A percentile compares a stretch with the other conserved stretches of the same genome.
Evolutionary conservation across 2,113 vertebrate species (phyloP).

Genomic region (Eidolon helvum): DNA sequence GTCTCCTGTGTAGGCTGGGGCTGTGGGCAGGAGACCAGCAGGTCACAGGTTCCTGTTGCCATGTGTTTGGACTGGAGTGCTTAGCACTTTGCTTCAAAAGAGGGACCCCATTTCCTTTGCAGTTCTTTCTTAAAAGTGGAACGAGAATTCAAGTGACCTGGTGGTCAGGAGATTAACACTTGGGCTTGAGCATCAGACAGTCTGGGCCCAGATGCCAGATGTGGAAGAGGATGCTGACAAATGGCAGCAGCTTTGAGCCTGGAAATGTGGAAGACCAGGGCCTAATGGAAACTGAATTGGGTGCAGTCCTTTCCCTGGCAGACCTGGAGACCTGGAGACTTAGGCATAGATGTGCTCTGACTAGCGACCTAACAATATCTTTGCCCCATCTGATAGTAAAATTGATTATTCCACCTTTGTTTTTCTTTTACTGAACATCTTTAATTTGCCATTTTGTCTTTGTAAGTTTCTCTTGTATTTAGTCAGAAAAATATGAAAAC

Average conservation of each 20-base stretch:
- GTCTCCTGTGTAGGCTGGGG: not conserved
- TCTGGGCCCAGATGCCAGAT: not conserved
- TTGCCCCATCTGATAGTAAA: not conserved
- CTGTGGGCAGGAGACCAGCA: not conserved
- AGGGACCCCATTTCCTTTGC: not conserved
- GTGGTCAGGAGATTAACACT: not conserved
- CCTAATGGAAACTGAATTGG: not conserved
- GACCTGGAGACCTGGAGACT: no score
- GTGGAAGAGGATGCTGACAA: not conserved
- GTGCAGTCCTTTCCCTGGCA: not conserved
- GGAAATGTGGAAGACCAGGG: rapidly evolving
- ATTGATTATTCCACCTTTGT: not conserved
- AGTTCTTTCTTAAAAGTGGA: not conserved
- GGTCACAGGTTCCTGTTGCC: not conserved
- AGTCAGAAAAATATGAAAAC: not conserved
- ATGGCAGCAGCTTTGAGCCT: not conserved
- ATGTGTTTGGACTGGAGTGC: not conserved
- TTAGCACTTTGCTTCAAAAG: not conserved
- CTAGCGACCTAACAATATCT: not conserved
- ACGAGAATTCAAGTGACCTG: not conserved
- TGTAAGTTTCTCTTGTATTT: not conserved
- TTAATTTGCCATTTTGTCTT: not conserved
- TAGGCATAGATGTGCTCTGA: no score
- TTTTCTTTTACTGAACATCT: not conserved
- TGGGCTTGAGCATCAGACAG: not conserved